phyloP scores from a whole-genome alignment of 2,113 vertebrate species.

The Leucosticte australis region DNA sequence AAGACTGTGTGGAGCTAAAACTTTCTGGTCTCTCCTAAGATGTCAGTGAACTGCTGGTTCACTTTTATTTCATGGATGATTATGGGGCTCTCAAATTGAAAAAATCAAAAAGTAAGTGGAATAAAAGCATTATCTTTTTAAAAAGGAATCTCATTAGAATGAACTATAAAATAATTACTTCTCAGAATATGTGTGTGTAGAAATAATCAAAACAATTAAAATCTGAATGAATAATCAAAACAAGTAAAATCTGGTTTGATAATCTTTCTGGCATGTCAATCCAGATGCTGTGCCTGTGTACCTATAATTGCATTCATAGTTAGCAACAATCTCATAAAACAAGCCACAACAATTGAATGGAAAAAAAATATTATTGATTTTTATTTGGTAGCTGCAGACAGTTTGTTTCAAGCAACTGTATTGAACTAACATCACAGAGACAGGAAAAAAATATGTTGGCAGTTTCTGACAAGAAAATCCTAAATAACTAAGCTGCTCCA shows the following conservation, averaged over 20 bases:
- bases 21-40: neutral
- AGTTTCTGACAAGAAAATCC: slow-evolving; percentile 4
- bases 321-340: neutral
- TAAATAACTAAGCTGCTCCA: slow-evolving; percentile 7
- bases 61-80: neutral
- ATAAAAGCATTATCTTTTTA: neutral
- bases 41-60: neutral
- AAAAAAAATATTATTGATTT: neutral
- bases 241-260: neutral
- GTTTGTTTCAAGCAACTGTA: neutral
- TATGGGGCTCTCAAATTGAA: neutral
- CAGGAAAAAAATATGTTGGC: neutral
- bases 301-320: neutral
- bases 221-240: neutral
- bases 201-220: neutral
- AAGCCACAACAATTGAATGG: neutral
- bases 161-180: neutral
- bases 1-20: neutral
- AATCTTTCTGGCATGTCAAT: neutral
- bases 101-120: neutral
- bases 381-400: neutral
- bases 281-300: neutral
- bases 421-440: neutral
- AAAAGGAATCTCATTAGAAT: neutral
- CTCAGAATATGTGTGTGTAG: neutral